Evolutionary conservation across 2,888 invertebrate species (phyloP).

Genomic region (Cerastis leucographa): DNA sequence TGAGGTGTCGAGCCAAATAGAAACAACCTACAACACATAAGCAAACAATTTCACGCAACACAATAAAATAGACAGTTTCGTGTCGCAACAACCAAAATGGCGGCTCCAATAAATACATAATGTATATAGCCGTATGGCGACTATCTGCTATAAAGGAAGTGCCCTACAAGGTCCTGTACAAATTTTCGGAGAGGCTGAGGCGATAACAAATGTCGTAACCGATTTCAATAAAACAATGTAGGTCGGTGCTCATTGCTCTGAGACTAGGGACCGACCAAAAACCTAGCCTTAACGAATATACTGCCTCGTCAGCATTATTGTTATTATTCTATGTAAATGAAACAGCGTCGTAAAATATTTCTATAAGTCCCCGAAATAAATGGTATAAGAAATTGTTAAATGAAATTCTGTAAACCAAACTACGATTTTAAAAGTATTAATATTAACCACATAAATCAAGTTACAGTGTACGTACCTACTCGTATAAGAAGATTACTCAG

Average conservation of each 20-base stretch:
- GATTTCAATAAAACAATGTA: slow-evolving; percentile 57
- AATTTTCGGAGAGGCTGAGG: slow-evolving; percentile 39
- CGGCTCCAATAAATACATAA: slow-evolving; percentile 55
- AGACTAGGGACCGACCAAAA: slow-evolving; percentile 2
- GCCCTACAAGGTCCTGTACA: slow-evolving; percentile 30
- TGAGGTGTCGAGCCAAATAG: slow-evolving; percentile 15
- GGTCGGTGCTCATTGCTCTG: slow-evolving; percentile 10
- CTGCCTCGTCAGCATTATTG: slow-evolving; percentile 30
- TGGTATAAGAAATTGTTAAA: slow-evolving; percentile 39
- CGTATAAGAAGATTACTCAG: slow-evolving; percentile 55
- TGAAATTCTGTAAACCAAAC: slow-evolving; percentile 38
- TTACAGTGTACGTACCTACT: slow-evolving; percentile 44
- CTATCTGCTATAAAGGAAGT: slow-evolving; percentile 39
- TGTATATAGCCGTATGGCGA: slow-evolving; percentile 41
- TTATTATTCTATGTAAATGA: slow-evolving; percentile 48
- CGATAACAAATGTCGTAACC: slow-evolving; percentile 35
- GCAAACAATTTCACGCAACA: slow-evolving; percentile 34
- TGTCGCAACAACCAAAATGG: slow-evolving; percentile 37
- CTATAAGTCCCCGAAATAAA: slow-evolving; percentile 18
- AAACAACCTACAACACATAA: slow-evolving; percentile 19
- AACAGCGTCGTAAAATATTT: slow-evolving; percentile 42
- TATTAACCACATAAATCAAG: slow-evolving; percentile 62
- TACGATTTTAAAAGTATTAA: slow-evolving; percentile 48
- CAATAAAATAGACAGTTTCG: slow-evolving; percentile 44
- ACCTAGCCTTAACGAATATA: slow-evolving; percentile 22